phyloP scores from a whole-genome alignment of 2,797 vertebrate species.

The Typhlichthys subterraneus region DNA sequence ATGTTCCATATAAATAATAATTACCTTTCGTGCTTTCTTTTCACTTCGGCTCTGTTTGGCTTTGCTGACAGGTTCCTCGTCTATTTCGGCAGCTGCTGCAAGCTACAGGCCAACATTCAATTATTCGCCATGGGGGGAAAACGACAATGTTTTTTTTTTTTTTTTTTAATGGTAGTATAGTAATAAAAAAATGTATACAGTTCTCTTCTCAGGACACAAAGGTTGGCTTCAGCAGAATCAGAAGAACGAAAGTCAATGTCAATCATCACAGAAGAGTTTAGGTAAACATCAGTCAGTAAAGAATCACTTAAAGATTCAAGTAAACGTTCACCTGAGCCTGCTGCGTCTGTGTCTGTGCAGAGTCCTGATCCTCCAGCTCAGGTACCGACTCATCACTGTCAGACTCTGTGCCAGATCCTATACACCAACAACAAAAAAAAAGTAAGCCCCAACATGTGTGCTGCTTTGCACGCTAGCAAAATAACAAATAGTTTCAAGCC shows the following conservation, averaged over 20 bases:
- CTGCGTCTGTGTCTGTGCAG: conserved; percentile 94
- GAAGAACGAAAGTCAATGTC: conserved; percentile 95
- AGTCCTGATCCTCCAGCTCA: conserved; percentile 96
- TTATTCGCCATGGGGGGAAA: neutral
- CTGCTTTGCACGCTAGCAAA: conserved; percentile 5
- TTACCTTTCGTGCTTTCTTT: conserved; percentile 97
- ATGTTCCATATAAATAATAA: accelerated
- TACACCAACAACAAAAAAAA: conserved; percentile 16
- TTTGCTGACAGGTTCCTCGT: conserved; percentile 99
- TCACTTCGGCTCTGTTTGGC: conserved; percentile 98
- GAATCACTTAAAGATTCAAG: neutral
- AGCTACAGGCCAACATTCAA: conserved; percentile 73
- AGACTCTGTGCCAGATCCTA: conserved; percentile 96
- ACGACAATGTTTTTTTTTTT: neutral
- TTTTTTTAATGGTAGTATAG: no score
- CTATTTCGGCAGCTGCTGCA: conserved; percentile 95
- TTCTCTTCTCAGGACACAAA: conserved; percentile 82
- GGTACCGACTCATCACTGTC: conserved; percentile 98
- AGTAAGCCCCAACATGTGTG: conserved; percentile 14
- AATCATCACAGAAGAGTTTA: conserved; percentile 83
- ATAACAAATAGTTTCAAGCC: conserved; percentile 13
- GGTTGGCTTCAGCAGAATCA: conserved; percentile 88
- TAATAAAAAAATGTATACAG: neutral
- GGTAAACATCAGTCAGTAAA: neutral
- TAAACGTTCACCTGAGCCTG: conserved; percentile 88